Evolutionary conservation across 2,113 vertebrate genomes (phyloP).

Genomic region (Chroicocephalus ridibundus): DNA sequence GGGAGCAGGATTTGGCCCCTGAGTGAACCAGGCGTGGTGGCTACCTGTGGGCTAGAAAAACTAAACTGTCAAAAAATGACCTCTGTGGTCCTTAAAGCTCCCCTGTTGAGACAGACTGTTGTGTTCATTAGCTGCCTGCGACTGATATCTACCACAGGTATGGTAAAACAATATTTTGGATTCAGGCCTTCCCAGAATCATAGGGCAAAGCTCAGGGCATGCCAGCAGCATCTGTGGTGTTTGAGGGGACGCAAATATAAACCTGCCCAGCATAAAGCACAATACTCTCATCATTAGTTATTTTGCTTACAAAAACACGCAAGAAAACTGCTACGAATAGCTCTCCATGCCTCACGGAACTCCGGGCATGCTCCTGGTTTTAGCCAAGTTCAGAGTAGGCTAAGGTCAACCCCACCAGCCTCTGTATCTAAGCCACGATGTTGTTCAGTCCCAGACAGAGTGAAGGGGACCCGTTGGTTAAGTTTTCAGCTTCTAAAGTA

Average conservation of each 20-base stretch:
- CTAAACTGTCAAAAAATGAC: not conserved
- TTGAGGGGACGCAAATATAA: not conserved
- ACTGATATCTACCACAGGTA: not conserved
- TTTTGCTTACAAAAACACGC: not conserved
- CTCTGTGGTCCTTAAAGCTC: not conserved
- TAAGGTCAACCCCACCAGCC: not conserved
- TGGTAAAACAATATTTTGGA: not conserved
- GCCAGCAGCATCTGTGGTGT: not conserved
- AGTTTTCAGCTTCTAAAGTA: not conserved
- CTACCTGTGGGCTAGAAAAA: not conserved
- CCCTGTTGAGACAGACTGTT: not conserved
- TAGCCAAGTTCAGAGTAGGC: not conserved
- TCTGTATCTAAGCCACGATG: not conserved
- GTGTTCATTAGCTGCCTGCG: not conserved
- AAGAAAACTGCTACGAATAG: not conserved
- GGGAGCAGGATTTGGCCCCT: not conserved
- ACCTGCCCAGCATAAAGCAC: not conserved
- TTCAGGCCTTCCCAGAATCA: not conserved
- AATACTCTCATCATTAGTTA: not conserved
- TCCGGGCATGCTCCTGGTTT: not conserved
- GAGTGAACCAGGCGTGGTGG: not conserved
- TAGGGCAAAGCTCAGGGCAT: not conserved
- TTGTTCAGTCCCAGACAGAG: not conserved
- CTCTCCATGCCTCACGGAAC: not conserved
- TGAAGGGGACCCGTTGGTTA: accelerated